Evolutionary conservation across 2,113 vertebrate species (phyloP).

Genomic region (Lamprologus tigripictilis): DNA sequence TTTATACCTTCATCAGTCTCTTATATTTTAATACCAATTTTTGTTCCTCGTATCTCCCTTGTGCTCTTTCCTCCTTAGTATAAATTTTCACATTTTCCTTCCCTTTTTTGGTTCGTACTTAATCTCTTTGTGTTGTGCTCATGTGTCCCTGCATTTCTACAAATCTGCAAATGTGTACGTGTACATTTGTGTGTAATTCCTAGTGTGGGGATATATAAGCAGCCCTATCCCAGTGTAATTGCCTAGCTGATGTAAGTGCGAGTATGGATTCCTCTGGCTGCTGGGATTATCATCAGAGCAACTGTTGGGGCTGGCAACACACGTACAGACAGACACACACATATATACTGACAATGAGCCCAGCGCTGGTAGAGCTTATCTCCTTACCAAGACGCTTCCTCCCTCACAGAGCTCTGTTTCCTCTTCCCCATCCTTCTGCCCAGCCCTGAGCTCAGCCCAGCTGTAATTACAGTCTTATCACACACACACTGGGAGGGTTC

Average conservation of each 20-base stretch:
- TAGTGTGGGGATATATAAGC: conserved; percentile 37
- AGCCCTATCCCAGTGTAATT: conserved; percentile 60
- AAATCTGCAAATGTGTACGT: conserved; percentile 29
- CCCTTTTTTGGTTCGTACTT: conserved; percentile 7
- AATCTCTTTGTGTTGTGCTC: conserved; percentile 17
- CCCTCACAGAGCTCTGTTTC: conserved; percentile 63
- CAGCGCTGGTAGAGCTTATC: conserved; percentile 63
- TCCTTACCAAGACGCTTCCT: conserved; percentile 68
- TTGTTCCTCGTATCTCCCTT: not conserved
- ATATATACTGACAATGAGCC: conserved; percentile 47
- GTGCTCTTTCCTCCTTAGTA: not conserved
- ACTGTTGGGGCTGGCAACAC: conserved; percentile 52
- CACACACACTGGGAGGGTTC: conserved; percentile 49
- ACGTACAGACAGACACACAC: conserved; percentile 20
- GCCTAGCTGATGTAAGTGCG: conserved; percentile 54
- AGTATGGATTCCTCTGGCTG: conserved; percentile 58
- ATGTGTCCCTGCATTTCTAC: conserved; percentile 8
- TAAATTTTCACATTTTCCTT: conserved; percentile 20
- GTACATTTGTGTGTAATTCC: conserved; percentile 29
- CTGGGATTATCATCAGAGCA: conserved; percentile 67
- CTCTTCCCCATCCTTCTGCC: conserved; percentile 61
- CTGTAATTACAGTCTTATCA: conserved; percentile 73
- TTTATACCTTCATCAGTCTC: not conserved
- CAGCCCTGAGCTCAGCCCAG: conserved; percentile 60
- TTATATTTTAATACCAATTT: not conserved